Percentiles rank a stretch among this genome's conserved stretches.
phyloP scores from a whole-genome alignment of 2,797 vertebrate species.

The Ibycter americanus region DNA sequence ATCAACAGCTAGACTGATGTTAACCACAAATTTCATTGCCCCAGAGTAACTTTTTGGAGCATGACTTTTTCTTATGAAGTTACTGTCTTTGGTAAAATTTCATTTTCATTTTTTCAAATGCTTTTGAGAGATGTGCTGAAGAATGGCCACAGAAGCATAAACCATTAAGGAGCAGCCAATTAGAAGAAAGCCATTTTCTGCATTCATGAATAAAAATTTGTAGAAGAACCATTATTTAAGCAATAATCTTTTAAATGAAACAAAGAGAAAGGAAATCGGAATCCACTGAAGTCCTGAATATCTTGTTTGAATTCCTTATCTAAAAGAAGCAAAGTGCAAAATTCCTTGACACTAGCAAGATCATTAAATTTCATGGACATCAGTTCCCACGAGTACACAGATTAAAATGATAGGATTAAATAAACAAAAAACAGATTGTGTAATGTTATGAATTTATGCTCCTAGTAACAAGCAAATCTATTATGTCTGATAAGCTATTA shows the following conservation, averaged over 20 bases:
- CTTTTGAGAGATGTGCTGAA: neutral
- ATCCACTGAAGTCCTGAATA: neutral
- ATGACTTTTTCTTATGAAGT: neutral
- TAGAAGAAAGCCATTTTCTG: neutral
- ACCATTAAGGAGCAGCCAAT: neutral
- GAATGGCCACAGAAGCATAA: neutral
- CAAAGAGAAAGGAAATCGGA: neutral
- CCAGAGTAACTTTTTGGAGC: neutral
- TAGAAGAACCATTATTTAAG: neutral
- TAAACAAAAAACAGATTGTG: neutral
- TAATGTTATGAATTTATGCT: neutral
- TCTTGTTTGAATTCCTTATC: neutral
- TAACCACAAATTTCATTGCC: neutral
- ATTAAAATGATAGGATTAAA: conserved; percentile 4
- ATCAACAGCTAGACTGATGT: neutral
- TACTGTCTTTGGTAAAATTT: neutral
- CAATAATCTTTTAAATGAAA: neutral
- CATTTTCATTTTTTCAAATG: neutral
- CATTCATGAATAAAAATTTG: neutral
- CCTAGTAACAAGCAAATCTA: neutral
- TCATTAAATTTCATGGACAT: neutral
- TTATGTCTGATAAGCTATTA: neutral
- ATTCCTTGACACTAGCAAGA: neutral
- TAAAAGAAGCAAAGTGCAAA: neutral
- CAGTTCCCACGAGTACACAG: neutral